Percentiles rank a stretch among this genome's conserved stretches.
phyloP scores from a whole-genome alignment of 2,113 vertebrate species.

The Paramormyrops kingsleyae region DNA sequence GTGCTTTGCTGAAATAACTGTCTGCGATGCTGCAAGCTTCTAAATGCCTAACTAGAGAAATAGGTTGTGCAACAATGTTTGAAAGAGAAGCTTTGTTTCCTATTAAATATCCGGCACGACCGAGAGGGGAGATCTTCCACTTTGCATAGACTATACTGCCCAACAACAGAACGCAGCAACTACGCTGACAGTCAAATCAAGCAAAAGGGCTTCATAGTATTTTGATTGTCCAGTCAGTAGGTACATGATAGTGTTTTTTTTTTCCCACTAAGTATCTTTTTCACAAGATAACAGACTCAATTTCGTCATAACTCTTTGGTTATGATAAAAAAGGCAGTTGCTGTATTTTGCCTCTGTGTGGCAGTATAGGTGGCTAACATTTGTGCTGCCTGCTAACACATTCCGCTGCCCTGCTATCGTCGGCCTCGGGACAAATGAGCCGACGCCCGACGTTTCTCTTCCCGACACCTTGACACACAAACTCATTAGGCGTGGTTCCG shows the following conservation, averaged over 20 bases:
- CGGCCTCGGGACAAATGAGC: neutral
- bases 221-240: neutral
- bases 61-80: neutral
- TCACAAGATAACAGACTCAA: neutral
- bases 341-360: neutral
- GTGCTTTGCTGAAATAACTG: neutral
- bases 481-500: neutral
- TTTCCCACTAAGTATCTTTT: neutral
- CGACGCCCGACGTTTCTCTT: neutral
- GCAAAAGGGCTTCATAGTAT: neutral
- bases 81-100: neutral
- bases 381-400: neutral
- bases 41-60: neutral
- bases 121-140: neutral
- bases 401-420: neutral
- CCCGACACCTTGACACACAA: neutral
- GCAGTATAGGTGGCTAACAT: neutral
- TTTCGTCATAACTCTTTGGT: neutral
- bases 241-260: neutral
- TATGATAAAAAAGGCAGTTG: neutral
- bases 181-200: neutral
- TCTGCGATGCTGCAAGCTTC: neutral
- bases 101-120: neutral
- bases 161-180: neutral
- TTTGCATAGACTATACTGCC: neutral